These are phyloP conservation scores for Psittacula echo DNA, from an alignment of 2,797 vertebrate genomes.

Conservation along the genomic window DNA sequence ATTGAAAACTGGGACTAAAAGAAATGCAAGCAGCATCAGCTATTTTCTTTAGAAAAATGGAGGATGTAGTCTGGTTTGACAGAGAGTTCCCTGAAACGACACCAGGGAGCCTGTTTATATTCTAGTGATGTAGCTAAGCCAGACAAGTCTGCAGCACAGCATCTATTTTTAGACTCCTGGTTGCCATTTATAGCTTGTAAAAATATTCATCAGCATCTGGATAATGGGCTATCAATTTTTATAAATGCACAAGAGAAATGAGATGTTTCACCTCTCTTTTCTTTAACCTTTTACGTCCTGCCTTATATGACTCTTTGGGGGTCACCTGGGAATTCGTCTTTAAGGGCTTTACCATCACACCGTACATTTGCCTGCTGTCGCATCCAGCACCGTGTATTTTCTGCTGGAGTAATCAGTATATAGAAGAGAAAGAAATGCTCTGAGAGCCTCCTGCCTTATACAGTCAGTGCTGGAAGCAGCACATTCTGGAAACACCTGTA, in stretches of 20 bases:
- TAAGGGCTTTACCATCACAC: slow-evolving; percentile 46
- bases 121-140: slow-evolving; percentile 87
- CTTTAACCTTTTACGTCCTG: slow-evolving; percentile 39
- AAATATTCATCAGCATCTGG: slow-evolving; percentile 87
- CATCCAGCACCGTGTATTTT: slow-evolving; percentile 13
- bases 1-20: not conserved
- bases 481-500: not conserved
- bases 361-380: slow-evolving; percentile 32
- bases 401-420: not conserved
- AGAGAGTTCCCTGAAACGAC: slow-evolving; percentile 43
- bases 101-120: slow-evolving; percentile 86
- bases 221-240: slow-evolving; percentile 81
- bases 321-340: slow-evolving; percentile 56
- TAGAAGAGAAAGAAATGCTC: not conserved
- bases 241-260: slow-evolving; percentile 77
- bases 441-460: not conserved
- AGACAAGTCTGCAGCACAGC: slow-evolving; percentile 87
- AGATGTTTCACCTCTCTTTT: slow-evolving; percentile 38
- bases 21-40: not conserved
- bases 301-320: not conserved
- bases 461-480: not conserved
- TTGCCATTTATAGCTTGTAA: slow-evolving; percentile 94
- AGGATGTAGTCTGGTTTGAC: not conserved
- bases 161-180: slow-evolving; percentile 92
- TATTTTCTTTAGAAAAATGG: not conserved